Base-by-base conservation (phyloP, 2,888 invertebrate species). In the Monochamus alternatus region DNA sequence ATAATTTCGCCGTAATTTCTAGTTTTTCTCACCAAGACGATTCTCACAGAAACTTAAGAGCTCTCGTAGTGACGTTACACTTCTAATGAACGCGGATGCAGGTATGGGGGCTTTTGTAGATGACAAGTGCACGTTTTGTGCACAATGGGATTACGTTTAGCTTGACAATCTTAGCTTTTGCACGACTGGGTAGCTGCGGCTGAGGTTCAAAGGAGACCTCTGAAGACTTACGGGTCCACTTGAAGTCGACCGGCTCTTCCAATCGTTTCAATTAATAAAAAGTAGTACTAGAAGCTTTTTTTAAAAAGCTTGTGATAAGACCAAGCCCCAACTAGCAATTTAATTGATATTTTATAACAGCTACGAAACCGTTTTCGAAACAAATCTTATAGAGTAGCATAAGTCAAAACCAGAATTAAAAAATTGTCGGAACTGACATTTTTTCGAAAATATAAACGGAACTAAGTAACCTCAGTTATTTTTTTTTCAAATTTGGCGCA, bases 61-160 rank as follows among this genome's bases (percentile, higher is more conserved):
- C 62, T 38, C 75, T 75, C 12, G 14, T 9, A 63, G 65, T 30
- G 75, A 70, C 52, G 12, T 70, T 70, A 60, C 32, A 58, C 55
- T 69, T 75, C 66, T 70, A 75, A 75, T 66, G 62, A 70, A 58
- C 65, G 44, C 7, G 44, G 65, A 63, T 70, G 75, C 75, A 75
- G 75, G 75, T 75, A 75, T 59, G 10, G 72, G 64, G 55, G 58
- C 64, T 52, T 55, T 38, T 43, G 44, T 55, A 3, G 52, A 63
- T 22, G 47, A 64, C 72, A 71, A 71, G 71, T 70, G 69, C 65
- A 52, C 30, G 14, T 59, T 9, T 22, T 12, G 22, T 59, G 55
- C 31, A 65, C 72, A 62, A 65, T 64, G 58, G 58, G 68, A 72
- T 55, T 64, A 64, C 22, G 63, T 64, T 14, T 44, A 64, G 47